Conservation (phyloP, 2,797 vertebrate species). For the Rhynchotus rufescens region DNA sequence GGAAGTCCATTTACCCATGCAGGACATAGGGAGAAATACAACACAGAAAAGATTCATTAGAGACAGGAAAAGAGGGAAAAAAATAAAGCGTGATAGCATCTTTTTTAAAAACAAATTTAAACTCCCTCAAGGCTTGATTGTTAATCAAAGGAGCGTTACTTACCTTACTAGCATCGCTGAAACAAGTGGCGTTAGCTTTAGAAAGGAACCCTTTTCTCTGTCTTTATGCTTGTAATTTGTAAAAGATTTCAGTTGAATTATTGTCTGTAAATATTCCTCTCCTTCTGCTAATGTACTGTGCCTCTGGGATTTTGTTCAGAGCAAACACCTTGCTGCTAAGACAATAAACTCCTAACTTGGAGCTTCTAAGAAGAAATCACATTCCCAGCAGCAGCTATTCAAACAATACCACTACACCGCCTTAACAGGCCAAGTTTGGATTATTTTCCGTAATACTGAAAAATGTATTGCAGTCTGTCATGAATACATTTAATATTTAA, state of each 20-base stretch:
- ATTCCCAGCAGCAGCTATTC: not conserved
- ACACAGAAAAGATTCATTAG: slow-evolving; percentile 5
- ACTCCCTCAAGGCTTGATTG: not conserved
- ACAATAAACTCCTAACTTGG: not conserved
- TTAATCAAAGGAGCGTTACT: slow-evolving; percentile 32
- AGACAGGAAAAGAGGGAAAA: not conserved
- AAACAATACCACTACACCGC: not conserved
- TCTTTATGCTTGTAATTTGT: not conserved
- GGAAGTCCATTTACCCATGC: not conserved
- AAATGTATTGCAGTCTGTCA: not conserved
- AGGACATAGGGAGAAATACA: not conserved
- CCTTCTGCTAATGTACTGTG: not conserved
- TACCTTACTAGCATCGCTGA: not conserved
- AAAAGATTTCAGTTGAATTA: not conserved
- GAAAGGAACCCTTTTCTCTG: not conserved
- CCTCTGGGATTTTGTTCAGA: slow-evolving; percentile 21
- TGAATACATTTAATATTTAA: not conserved
- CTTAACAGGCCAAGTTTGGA: not conserved
- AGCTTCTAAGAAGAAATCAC: not conserved
- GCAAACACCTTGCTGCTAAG: slow-evolving; percentile 1
- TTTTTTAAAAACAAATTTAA: not conserved
- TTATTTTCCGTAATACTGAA: not conserved
- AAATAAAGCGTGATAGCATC: not conserved
- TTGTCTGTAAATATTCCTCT: not conserved
- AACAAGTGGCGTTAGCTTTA: not conserved